Evolutionary conservation across 2,888 invertebrate genomes (phyloP), one percentile per base, ranked within the genome.

Genomic region (Orthosia incerta): DNA sequence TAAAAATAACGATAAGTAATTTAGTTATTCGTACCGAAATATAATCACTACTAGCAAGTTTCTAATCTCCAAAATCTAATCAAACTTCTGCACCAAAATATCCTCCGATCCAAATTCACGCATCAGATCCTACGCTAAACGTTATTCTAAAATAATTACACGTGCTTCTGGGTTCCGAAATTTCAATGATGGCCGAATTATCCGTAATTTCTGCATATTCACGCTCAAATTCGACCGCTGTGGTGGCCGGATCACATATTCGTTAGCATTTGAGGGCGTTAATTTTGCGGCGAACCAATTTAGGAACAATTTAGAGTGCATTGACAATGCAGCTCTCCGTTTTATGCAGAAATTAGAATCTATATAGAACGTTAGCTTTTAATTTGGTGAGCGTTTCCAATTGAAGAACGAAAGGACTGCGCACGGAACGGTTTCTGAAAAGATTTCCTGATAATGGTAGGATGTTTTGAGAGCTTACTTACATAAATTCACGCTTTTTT

Each of bases 241-340:
- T 75, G 83, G 82, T 69, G 61, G 12, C 31, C 51, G 79, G 85
- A 84, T 87, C 88, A 83, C 88, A 83, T 81, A 89, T 89, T 87
- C 90, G 88, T 90, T 90, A 89, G 87, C 86, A 86, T 88, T 87
- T 81, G 80, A 80, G 85, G 83, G 82, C 84, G 84, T 89, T 88
- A 87, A 90, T 90, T 89, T 87, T 88, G 89, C 76, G 89, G 89
- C 73, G 76, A 71, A 85, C 87, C 87, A 86, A 90, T 84, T 89
- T 88, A 74, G 77, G 87, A 65, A 83, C 88, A 88, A 87, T 90
- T 89, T 88, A 83, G 71, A 75, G 74, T 72, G 51, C 66, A 78
- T 76, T 79, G 76, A 82, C 80, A 79, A 84, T 82, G 74, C 67
- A 55, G 59, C n/a, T 63, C 50, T 16, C 48, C 59, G 46, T 57